phyloP scores from a whole-genome alignment of 1,140 invertebrate genomes.

The Manduca sexta region DNA sequence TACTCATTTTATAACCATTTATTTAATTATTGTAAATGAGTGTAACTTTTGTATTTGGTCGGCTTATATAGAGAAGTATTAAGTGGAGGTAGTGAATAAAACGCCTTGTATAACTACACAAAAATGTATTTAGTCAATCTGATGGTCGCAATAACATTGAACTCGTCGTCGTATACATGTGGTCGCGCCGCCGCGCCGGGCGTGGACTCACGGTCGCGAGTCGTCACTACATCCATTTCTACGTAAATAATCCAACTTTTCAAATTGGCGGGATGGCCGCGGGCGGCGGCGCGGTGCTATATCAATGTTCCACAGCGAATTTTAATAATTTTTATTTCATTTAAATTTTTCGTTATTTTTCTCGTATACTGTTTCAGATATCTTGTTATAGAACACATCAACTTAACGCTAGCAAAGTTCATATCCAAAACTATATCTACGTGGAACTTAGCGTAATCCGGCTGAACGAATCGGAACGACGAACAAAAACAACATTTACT shows the following conservation, averaged over 20 bases:
- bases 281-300: conserved; percentile 36
- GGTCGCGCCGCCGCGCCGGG: conserved; percentile 47
- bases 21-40: too few species aligned
- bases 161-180: conserved; percentile 67
- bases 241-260: background rate
- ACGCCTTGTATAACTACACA: conserved; percentile 59
- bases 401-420: conserved; percentile 53
- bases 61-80: too few species aligned
- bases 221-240: background rate
- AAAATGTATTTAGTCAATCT: conserved; percentile 68
- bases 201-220: conserved; percentile 2
- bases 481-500: conserved; percentile 31
- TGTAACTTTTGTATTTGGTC: too few species aligned
- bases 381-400: conserved; percentile 67
- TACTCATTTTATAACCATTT: too few species aligned
- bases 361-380: conserved; percentile 71
- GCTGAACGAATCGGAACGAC: conserved; percentile 11
- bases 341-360: conserved; percentile 4
- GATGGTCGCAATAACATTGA: conserved; percentile 69
- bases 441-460: conserved; percentile 29
- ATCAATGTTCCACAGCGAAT: conserved; percentile 38
- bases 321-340: conserved; percentile 39
- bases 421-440: conserved; percentile 41
- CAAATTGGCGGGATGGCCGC: background rate
- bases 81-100: conserved; percentile 35